A percentile compares a stretch with the other conserved stretches of the same genome.
Evolutionary conservation across 2,888 invertebrate species (phyloP).

Genomic region (Epinotia demarniana): DNA sequence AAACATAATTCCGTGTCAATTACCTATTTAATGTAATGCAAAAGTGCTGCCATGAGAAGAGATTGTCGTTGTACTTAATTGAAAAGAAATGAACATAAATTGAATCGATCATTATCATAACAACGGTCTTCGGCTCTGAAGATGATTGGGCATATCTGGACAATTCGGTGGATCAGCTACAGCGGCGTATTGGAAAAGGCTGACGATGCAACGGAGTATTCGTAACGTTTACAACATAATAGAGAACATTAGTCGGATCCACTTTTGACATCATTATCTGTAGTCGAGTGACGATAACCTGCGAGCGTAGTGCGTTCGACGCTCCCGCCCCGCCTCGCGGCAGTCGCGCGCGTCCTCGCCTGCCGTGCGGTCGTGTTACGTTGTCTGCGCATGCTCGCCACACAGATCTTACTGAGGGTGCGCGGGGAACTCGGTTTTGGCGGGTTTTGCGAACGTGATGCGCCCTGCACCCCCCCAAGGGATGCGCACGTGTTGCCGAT

Average conservation of each 20-base stretch:
- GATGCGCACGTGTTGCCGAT: constrained; percentile 75
- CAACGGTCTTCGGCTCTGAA: constrained; percentile 52
- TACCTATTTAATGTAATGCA: constrained; percentile 20
- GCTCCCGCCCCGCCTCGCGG: constrained; percentile 73
- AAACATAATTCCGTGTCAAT: constrained; percentile 20
- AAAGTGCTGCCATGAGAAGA: constrained; percentile 22
- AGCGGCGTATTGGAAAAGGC: constrained; percentile 51
- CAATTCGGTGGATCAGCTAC: constrained; percentile 50
- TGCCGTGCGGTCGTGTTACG: constrained; percentile 63
- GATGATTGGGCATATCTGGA: constrained; percentile 58
- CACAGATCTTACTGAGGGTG: constrained; percentile 58
- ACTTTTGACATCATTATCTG: constrained; percentile 85
- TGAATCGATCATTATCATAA: constrained; percentile 62
- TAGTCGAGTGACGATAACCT: constrained; percentile 82
- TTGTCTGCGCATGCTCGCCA: constrained; percentile 53
- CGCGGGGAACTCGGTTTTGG: constrained; percentile 77
- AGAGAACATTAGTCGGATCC: constrained; percentile 83
- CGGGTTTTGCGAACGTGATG: constrained; percentile 79
- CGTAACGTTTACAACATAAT: constrained; percentile 79
- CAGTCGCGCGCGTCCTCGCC: constrained; percentile 78
- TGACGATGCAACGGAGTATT: constrained; percentile 68
- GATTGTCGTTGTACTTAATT: constrained; percentile 52
- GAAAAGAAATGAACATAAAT: constrained; percentile 61
- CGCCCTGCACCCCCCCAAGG: constrained; percentile 72
- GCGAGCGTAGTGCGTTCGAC: constrained; percentile 69